Conservation (phyloP, 1,140 invertebrate genomes). For the Dendrolimus punctatus region DNA sequence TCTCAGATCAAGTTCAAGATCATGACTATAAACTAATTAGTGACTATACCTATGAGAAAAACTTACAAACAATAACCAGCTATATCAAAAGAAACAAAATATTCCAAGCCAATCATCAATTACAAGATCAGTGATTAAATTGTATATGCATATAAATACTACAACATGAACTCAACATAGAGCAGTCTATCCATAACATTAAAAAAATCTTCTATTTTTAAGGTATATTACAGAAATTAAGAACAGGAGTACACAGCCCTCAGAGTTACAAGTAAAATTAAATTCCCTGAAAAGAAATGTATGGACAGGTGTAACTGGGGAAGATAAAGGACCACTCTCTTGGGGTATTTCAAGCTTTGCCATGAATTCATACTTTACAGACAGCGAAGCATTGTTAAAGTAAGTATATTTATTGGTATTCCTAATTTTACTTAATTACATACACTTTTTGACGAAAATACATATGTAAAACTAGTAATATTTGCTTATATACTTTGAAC, state of each 20-base stretch:
- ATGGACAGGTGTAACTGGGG: slow-evolving; percentile 71
- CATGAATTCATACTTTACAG: slow-evolving; percentile 68
- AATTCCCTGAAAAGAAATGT: slow-evolving; percentile 72
- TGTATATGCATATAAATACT: not conserved
- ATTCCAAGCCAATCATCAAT: too few relatives aligned
- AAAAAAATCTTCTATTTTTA: slow-evolving; percentile 17
- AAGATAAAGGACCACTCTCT: slow-evolving; percentile 71
- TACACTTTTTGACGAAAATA: too few relatives aligned
- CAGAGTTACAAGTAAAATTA: slow-evolving; percentile 73
- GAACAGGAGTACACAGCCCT: slow-evolving; percentile 50
- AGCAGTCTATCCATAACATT: too few relatives aligned
- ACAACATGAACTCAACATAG: not conserved
- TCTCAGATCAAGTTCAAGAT: too few relatives aligned
- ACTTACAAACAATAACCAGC: too few relatives aligned
- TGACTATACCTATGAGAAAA: too few relatives aligned
- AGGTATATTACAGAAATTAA: slow-evolving; percentile 59
- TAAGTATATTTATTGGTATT: slow-evolving; percentile 22
- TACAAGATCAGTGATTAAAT: too few relatives aligned
- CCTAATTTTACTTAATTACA: slow-evolving; percentile 2
- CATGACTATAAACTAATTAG: too few relatives aligned
- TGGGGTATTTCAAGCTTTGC: slow-evolving; percentile 75
- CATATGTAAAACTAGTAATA: too few relatives aligned
- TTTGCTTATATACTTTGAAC: too few relatives aligned
- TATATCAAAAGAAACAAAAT: too few relatives aligned
- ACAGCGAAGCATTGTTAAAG: slow-evolving; percentile 71